Base-by-base conservation (phyloP, 2,113 vertebrate species). In the Sarotherodon lohbergeri region DNA sequence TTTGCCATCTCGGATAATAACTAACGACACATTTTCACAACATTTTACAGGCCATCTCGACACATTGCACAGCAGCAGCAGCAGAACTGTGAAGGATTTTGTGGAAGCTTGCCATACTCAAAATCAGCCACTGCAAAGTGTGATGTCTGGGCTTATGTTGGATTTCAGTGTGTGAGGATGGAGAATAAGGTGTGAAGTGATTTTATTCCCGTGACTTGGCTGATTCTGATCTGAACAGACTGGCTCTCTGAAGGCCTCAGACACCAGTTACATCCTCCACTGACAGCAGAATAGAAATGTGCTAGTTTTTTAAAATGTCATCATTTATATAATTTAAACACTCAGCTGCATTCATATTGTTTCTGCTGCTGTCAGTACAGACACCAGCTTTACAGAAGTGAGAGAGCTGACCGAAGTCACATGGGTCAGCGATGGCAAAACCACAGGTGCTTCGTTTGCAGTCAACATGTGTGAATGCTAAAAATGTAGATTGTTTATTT, bases 121-220 rank as follows among this genome's bases (percentile, higher is more conserved):
- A 48, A 86, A 83, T 68, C 71, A 57, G 63, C 43, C 36, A 17
- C 9, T 81, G 29, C 17, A 36, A 82, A 88, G 88, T 85, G 88
- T 90, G 79, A 90, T 66, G 50, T 80, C 73, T 86, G 52, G 55
- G 16, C 83, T 79, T 86, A 80, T 90, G 90, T 24, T 89, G 12
- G 41, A 87, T 81, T 83, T 86, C 73, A 68, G 11, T 39, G 36
- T 63, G 55, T 57, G 61, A 88, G 56, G 78, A 86, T 1, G 9
- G 41, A 29, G 9, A 76, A 88, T 80, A 80, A 80, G 10, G 50
- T 59, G 86, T 87, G 56, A 80, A 86, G 32, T 17, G 54, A 46
- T 89, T 52, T 78, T 50, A 83, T 81, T 85, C 34, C 29, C 56
- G 8, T 12, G 36, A 48, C 82, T 24, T 56, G 63, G 56, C 59